phyloP scores from a whole-genome alignment of 2,888 invertebrate genomes.

The Zhuqinia jingwanae region DNA sequence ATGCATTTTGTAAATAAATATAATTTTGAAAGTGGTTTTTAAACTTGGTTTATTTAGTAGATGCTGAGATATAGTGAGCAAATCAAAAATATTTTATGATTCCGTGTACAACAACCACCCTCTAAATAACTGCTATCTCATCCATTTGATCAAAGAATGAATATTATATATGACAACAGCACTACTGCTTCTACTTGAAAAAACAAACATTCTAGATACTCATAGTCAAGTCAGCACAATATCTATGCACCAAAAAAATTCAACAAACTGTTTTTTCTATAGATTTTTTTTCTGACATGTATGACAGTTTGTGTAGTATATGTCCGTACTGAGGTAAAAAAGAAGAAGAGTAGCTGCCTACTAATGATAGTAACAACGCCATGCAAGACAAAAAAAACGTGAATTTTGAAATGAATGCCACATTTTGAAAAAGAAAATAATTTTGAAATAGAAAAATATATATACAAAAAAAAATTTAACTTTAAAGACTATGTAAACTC shows the following conservation, averaged over 20 bases:
- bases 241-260: background rate
- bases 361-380: background rate
- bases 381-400: background rate
- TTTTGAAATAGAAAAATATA: constrained; percentile 2
- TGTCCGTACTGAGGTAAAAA: too few relatives aligned
- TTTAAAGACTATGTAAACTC: constrained; percentile 32
- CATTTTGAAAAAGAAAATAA: too few relatives aligned
- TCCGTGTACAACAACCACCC: background rate
- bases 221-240: too few relatives aligned
- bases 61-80: background rate
- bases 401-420: background rate
- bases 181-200: background rate
- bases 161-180: constrained; percentile 18
- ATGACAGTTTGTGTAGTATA: background rate
- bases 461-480: too few relatives aligned
- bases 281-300: constrained; percentile 5
- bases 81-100: constrained; percentile 33
- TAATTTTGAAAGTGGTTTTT: constrained; percentile 30
- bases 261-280: constrained; percentile 24
- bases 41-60: constrained; percentile 11
- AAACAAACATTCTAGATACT: too few relatives aligned
- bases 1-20: background rate
- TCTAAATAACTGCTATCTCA: constrained; percentile 21
- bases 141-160: constrained; percentile 10
- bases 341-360: too few relatives aligned